These are phyloP conservation scores for Volucella zonaria DNA, from an alignment of 2,888 invertebrate species.

Conservation along the genomic window DNA sequence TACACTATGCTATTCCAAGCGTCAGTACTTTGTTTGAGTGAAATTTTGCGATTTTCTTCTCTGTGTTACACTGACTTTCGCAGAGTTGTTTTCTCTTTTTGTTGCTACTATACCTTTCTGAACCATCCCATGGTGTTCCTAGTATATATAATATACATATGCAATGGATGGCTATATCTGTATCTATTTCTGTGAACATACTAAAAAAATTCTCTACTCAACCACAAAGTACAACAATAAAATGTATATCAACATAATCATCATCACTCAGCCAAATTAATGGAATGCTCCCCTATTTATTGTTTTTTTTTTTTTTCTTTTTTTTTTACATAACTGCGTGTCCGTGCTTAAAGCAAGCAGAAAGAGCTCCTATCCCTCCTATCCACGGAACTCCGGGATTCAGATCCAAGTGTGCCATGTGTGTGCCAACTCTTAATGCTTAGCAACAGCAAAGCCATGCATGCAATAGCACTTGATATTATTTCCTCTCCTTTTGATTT, in stretches of 20 bases:
- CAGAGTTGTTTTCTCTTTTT: too few species aligned
- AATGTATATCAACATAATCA: constrained; percentile 52
- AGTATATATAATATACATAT: neutral
- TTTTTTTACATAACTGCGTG: too few species aligned
- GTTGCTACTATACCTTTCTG: too few species aligned
- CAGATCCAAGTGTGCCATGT: constrained; percentile 24
- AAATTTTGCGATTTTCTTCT: too few species aligned
- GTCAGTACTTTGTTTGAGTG: too few species aligned
- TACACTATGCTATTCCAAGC: too few species aligned
- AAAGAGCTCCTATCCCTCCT: constrained; percentile 5
- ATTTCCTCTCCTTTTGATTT: constrained; percentile 5
- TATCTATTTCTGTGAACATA: neutral
- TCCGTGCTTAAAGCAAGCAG: constrained; percentile 8
- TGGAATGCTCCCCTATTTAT: constrained; percentile 39
- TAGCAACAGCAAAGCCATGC: constrained; percentile 12
- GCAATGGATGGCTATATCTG: neutral
- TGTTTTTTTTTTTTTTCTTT: constrained; percentile 16
- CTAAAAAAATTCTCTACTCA: constrained; percentile 2
- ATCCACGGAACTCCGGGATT: neutral
- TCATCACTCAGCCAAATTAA: constrained; percentile 49
- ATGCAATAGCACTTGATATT: constrained; percentile 19
- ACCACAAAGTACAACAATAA: constrained; percentile 38
- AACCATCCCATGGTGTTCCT: too few species aligned
- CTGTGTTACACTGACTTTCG: too few species aligned
- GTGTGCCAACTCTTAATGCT: constrained; percentile 25